Evolutionary conservation across 2,797 vertebrate species (phyloP), one percentile per base, ranked within the genome.

Genomic region (Sebastes matsubarae): DNA sequence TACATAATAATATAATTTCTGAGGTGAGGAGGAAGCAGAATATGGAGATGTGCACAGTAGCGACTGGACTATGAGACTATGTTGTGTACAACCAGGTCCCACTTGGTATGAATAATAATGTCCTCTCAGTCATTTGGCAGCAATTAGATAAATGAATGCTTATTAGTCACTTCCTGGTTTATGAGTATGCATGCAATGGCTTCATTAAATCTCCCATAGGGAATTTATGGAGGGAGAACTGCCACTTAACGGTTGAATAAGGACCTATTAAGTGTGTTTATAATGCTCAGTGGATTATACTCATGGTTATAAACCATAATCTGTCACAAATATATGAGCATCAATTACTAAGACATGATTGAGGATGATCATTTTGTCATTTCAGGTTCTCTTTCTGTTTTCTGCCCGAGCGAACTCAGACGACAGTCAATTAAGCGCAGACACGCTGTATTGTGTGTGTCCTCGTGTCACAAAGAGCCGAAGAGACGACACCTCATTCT

Each of bases 111-210:
- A 91, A 86, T 64, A 81, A 87, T 74, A 82, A 83, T 69, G 73
- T 79, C 76, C 54, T 80, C 75, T 63, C 29, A 84, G 70, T 85
- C 78, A 77, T 85, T 89, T 79, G 70, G 68, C 69, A 57, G 54
- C 88, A 87, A 92, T 91, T 85, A 89, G 65, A 80, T 79, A 72
- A 89, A 91, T 87, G 10, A 80, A 91, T 66, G 78, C 81, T 89
- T 88, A 91, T 92, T 89, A 91, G 81, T 75, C 68, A 80, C 77
- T 88, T 89, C 85, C 87, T 90, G 29, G 32, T 84, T 92, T 84
- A 72, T 85, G 80, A 84, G 81, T 55, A 55, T 81, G 86, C 68
- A 72, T 77, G 75, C 82, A 67, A 83, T 78, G 73, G 86, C 67
- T 85, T 93, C 75, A 91, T 93, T 89, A 89, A 88, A 86, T 81